These are phyloP conservation scores for Limnephilus lunatus DNA, from an alignment of 2,888 invertebrate species.

Conservation along the genomic window DNA sequence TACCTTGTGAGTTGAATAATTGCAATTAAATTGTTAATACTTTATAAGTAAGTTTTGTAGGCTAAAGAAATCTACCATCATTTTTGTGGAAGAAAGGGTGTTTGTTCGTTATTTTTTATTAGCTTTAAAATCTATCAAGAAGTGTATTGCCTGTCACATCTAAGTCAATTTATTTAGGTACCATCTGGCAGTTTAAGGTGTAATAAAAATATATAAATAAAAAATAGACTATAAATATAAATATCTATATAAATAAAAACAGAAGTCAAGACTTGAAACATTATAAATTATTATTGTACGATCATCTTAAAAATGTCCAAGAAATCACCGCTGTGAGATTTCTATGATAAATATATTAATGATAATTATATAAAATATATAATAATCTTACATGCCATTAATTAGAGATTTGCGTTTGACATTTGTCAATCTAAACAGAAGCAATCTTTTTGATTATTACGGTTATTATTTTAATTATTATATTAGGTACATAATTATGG, in stretches of 20 bases:
- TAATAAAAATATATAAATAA: no score
- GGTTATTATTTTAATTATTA: no score
- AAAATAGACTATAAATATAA: no score
- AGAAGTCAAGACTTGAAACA: background rate
- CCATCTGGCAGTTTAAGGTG: background rate
- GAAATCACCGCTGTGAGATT: background rate
- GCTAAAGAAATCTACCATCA: background rate
- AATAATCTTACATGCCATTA: background rate
- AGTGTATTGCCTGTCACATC: background rate
- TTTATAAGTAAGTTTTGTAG: no score
- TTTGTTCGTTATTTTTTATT: background rate
- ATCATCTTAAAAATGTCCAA: background rate
- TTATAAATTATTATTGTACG: background rate
- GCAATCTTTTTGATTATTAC: background rate
- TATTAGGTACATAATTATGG: no score
- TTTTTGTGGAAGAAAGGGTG: background rate
- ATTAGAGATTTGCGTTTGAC: background rate
- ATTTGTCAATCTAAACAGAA: background rate
- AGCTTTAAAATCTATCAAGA: background rate
- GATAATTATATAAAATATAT: no score
- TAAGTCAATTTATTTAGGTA: background rate
- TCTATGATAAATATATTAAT: no score
- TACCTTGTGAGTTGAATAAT: background rate
- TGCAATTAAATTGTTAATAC: background rate
- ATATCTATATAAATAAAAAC: background rate